phyloP scores from a whole-genome alignment of 2,888 invertebrate genomes.

The Andrena trimmerana region DNA sequence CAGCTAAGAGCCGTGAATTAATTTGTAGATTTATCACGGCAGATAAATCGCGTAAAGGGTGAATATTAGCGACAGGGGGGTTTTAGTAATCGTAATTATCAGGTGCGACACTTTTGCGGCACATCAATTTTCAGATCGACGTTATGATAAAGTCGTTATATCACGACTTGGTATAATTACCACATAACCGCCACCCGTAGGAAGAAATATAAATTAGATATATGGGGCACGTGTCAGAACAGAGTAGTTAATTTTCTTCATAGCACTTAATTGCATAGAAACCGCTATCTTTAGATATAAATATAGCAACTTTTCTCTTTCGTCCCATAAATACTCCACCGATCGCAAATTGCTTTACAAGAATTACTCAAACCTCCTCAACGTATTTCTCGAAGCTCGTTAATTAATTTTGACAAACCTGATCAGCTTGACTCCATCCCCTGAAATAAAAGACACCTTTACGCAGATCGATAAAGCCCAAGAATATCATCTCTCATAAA shows the following conservation, averaged over 20 bases:
- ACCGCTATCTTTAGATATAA: too few species aligned
- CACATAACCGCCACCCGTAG: not conserved
- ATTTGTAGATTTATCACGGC: not conserved
- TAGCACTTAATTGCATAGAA: too few species aligned
- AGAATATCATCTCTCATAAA: not conserved
- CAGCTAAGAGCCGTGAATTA: not conserved
- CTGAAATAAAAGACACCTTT: not conserved
- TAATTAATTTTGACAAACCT: not conserved
- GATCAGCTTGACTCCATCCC: not conserved
- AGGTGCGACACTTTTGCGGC: constrained; percentile 31
- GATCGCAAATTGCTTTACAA: too few species aligned
- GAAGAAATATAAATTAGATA: constrained; percentile 28
- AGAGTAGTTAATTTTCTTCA: too few species aligned
- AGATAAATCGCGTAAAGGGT: not conserved
- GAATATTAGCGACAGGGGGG: constrained; percentile 2
- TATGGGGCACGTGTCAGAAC: constrained; percentile 1
- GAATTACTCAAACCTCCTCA: too few species aligned
- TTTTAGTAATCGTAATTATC: constrained; percentile 21
- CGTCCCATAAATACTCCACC: too few species aligned
- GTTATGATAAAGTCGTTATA: constrained; percentile 38
- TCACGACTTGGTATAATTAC: constrained; percentile 4
- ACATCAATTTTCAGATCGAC: constrained; percentile 36
- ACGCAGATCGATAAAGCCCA: not conserved
- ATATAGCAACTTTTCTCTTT: too few species aligned
- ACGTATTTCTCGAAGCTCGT: too few species aligned